Base-by-base conservation (phyloP, 1,140 invertebrate species). In the Penaeus chinensis region DNA sequence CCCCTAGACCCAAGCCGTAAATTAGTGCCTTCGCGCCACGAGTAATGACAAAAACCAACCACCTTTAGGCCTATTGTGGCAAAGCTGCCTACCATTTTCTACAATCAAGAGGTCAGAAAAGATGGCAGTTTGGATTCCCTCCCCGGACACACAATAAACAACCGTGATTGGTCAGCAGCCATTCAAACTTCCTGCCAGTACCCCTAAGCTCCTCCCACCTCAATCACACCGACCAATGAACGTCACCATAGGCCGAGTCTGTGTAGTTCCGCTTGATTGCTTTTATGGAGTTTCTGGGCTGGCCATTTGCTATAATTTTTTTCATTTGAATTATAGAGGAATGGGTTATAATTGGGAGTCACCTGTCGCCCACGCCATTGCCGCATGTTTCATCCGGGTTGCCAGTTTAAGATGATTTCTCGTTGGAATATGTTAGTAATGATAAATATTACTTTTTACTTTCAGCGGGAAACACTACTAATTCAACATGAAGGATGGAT, bases 71-170 rank as follows among this genome's bases (percentile, higher is more conserved):
- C 85, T 87, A 87, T 71, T 61, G 47, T 69, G 79, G 20, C 60
- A 22, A 24, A 63, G 65, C 27, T 66, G 71, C 60, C 85, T 87
- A 81, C 85, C 85, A 87, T 87, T 87, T 87, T 87, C 85, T 87
- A 74, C 66, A 87, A 87, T 87, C 82, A 77, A 87, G 79, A 87
- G 85, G 80, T 87, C 80, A 87, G 85, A 77, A 82, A 87, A 87
- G 85, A 87, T 87, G 85, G 85, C 85, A 87, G 85, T 82, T 87
- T 77, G 85, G 79, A 87, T 54, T 80, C 80, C 85, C 85, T 54
- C 54, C 65, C 37, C 66, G 80, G 85, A 63, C 85, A 47, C n/a
- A 76, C 62, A 62, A 82, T 87, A 87, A 87, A 82, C 85, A 87
- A 71, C 69, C 37, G 79, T 87, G 85, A 87, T 87, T 87, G 85